Conservation (phyloP, 2,797 vertebrate genomes). For the Centropyge bicolor region DNA sequence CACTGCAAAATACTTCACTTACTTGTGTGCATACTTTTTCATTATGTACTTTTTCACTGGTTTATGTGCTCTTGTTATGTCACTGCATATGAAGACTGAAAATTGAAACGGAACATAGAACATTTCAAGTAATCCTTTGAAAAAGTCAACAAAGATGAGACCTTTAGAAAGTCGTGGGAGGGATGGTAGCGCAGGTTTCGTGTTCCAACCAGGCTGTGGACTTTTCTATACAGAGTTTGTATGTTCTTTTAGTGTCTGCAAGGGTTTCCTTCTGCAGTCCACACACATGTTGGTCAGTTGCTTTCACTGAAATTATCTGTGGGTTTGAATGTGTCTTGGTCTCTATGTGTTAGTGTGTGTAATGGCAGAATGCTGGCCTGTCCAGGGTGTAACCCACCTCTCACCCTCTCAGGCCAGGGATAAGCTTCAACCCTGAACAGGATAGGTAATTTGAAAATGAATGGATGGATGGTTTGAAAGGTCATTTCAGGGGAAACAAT, state of each 20-base stretch:
- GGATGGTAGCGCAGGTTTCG: neutral
- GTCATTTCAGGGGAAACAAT: conserved; percentile 11
- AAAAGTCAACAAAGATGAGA: neutral
- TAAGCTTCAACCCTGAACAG: conserved; percentile 18
- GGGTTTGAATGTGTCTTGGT: neutral
- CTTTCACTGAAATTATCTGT: neutral
- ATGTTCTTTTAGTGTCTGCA: neutral
- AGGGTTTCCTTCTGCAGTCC: neutral
- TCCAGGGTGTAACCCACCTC: neutral
- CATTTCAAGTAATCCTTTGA: neutral
- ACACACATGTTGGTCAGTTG: neutral
- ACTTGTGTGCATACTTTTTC: neutral
- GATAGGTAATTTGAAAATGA: conserved; percentile 17
- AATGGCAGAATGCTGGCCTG: conserved; percentile 1
- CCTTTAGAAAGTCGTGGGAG: neutral
- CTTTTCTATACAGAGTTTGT: neutral
- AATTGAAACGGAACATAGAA: neutral
- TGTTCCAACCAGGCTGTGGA: neutral
- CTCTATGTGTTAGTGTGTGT: neutral
- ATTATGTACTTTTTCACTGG: neutral
- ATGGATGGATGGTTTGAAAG: conserved; percentile 20
- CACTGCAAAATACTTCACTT: neutral
- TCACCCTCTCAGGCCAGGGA: conserved; percentile 18
- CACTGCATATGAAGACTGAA: neutral
- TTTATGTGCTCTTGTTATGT: neutral